Percentiles rank a stretch among this genome's conserved stretches.
Evolutionary conservation across 1,140 invertebrate species (phyloP).

Genomic region (Cydia pomonella): DNA sequence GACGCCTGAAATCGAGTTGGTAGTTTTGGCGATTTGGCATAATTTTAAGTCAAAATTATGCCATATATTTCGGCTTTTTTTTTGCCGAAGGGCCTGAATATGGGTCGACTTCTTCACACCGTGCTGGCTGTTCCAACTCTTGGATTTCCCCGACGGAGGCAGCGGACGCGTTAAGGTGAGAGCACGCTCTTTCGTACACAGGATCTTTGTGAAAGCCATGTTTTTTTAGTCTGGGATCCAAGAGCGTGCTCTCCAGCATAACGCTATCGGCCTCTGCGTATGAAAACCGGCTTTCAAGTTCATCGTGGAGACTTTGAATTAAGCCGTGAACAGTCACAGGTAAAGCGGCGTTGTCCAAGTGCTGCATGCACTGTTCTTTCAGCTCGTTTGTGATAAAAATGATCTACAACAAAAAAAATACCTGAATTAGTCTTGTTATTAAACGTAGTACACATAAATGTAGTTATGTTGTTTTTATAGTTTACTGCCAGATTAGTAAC

Average conservation of each 20-base stretch:
- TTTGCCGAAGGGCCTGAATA: neutral
- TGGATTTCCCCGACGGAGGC: neutral
- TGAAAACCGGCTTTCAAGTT: neutral
- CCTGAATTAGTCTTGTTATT: no score
- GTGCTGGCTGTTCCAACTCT: neutral
- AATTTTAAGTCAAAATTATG: neutral
- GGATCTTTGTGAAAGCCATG: neutral
- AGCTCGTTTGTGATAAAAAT: neutral
- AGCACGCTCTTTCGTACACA: neutral
- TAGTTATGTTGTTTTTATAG: no score
- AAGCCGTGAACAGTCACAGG: neutral
- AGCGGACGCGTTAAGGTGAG: neutral
- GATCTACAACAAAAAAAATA: neutral
- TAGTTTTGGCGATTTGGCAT: neutral
- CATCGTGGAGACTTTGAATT: neutral
- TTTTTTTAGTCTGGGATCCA: constrained; percentile 17
- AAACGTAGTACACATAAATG: no score
- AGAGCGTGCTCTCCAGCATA: neutral
- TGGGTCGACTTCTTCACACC: neutral
- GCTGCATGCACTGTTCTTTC: neutral
- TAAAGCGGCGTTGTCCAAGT: neutral
- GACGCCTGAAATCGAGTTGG: neutral
- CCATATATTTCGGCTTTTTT: neutral
- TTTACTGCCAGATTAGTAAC: no score
- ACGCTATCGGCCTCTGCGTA: neutral